A percentile compares a stretch with the other conserved stretches of the same genome.
These are phyloP conservation scores for Diabrotica balteata DNA, from an alignment of 2,888 invertebrate genomes.

Conservation along the genomic window DNA sequence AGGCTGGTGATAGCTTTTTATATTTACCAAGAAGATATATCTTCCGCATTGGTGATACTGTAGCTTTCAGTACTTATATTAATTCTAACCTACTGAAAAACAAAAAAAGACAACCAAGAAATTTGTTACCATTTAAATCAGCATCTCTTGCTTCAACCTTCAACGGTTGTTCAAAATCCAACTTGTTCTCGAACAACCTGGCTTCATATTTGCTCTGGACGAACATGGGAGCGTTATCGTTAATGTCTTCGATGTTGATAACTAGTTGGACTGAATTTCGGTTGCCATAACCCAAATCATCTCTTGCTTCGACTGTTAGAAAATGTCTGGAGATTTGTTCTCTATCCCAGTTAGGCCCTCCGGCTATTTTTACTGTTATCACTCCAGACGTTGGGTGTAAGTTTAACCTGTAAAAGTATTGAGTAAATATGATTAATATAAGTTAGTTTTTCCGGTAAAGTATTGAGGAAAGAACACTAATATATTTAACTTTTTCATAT, in stretches of 20 bases:
- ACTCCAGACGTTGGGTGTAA: slow-evolving; percentile 84
- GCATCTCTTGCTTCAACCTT: slow-evolving; percentile 83
- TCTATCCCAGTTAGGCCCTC: slow-evolving; percentile 82
- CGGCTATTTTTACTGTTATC: slow-evolving; percentile 80
- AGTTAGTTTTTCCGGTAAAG: no score
- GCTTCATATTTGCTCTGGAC: slow-evolving; percentile 83
- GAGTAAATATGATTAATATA: no score
- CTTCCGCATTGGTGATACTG: no score
- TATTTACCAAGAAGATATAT: no score
- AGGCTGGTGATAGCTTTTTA: no score
- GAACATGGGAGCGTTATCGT: slow-evolving; percentile 90
- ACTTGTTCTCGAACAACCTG: slow-evolving; percentile 82
- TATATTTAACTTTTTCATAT: no score
- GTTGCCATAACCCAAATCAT: slow-evolving; percentile 84
- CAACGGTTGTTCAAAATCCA: slow-evolving; percentile 77
- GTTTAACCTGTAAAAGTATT: slow-evolving; percentile 67
- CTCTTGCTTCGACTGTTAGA: slow-evolving; percentile 88
- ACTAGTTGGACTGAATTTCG: slow-evolving; percentile 85
- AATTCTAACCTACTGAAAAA: no score
- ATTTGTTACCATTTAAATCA: slow-evolving; percentile 76
- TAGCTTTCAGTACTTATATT: no score
- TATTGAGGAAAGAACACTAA: no score
- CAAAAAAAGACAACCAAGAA: no score
- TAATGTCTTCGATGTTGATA: slow-evolving; percentile 84
- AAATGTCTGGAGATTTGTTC: slow-evolving; percentile 84